These are phyloP conservation scores for Aurelia sp. DNA, from an alignment of 30 jellyfish, hydroid and myxozoan species.

Conservation along the genomic window DNA sequence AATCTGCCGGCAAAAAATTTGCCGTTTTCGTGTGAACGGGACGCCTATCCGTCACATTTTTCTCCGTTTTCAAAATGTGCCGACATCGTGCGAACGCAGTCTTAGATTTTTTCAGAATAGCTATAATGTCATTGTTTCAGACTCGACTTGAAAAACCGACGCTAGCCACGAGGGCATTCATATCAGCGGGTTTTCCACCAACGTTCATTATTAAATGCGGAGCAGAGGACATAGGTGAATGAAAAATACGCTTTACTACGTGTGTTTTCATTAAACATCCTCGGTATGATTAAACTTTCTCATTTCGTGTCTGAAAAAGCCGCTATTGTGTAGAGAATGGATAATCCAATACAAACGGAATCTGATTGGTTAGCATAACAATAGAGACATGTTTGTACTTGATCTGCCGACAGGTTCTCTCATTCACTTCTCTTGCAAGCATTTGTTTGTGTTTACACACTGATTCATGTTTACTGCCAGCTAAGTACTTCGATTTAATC, in stretches of 20 bases:
- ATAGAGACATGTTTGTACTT: conserved; percentile 27
- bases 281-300: conserved; percentile 27
- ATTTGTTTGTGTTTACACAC: conserved; percentile 19
- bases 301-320: conserved; percentile 30
- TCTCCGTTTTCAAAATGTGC: too few species aligned
- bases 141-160: too few species aligned
- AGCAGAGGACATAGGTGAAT: conserved; percentile 58
- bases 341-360: conserved; percentile 55
- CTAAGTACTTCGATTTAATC: conserved; percentile 47
- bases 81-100: too few species aligned
- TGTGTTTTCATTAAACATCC: conserved; percentile 27
- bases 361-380: conserved; percentile 47
- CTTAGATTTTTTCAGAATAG: too few species aligned
- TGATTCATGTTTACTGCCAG: conserved; percentile 16
- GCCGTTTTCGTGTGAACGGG: too few species aligned
- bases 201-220: too few species aligned
- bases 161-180: too few species aligned
- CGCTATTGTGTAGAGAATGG: conserved; percentile 43
- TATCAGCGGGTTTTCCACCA: too few species aligned
- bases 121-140: too few species aligned
- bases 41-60: too few species aligned
- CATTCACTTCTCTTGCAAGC: conserved; percentile 30
- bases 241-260: background rate
- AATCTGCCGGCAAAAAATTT: too few species aligned
- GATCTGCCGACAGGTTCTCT: conserved; percentile 43